Percentiles rank a stretch among this genome's conserved stretches.
Evolutionary conservation across 2,113 vertebrate genomes (phyloP).

Genomic region (Lycaon pictus): DNA sequence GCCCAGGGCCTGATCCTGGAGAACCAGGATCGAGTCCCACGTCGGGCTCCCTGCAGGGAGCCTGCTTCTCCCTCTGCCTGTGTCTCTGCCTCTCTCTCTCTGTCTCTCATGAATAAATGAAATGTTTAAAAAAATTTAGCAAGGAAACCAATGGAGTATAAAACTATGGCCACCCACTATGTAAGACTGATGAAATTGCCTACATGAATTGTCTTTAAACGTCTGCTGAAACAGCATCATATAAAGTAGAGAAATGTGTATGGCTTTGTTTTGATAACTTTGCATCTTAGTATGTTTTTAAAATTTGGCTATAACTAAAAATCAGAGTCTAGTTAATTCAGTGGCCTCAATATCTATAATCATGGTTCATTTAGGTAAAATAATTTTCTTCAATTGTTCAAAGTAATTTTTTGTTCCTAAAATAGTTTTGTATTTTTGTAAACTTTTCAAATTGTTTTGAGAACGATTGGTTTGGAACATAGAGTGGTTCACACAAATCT

Average conservation of each 20-base stretch:
- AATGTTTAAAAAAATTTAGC: too few species aligned
- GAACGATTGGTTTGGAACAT: not conserved
- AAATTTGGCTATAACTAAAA: not conserved
- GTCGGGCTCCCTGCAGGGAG: too few species aligned
- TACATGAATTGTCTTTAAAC: not conserved
- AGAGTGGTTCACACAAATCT: not conserved
- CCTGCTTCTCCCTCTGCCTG: too few species aligned
- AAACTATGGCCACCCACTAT: not conserved
- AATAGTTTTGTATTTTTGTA: not conserved
- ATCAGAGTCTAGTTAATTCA: not conserved
- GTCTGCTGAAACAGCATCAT: not conserved
- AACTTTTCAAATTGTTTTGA: not conserved
- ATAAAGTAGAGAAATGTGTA: not conserved
- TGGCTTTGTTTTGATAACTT: not conserved
- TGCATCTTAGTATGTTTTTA: not conserved
- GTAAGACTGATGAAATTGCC: not conserved
- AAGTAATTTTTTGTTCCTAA: not conserved
- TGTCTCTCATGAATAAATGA: too few species aligned
- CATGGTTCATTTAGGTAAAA: not conserved
- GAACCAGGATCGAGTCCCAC: too few species aligned
- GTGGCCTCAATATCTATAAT: not conserved
- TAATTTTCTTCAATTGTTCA: not conserved
- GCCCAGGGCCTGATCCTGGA: too few species aligned
- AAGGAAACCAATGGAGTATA: not conserved
- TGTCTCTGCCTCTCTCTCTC: too few species aligned